These are phyloP conservation scores for Cheilosia impressa DNA, from an alignment of 2,888 invertebrate species.

Conservation along the genomic window DNA sequence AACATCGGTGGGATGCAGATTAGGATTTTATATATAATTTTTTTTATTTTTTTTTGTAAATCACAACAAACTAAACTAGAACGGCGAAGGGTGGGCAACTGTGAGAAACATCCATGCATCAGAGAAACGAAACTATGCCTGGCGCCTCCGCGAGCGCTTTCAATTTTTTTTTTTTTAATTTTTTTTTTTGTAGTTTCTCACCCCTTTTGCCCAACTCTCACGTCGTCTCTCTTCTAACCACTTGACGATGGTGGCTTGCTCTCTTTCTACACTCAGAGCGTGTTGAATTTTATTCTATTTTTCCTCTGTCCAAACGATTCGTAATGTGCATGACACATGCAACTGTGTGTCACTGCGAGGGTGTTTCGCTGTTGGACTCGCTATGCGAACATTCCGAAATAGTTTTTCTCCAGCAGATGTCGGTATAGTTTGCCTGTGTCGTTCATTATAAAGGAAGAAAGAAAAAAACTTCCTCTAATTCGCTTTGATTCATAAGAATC, in stretches of 20 bases:
- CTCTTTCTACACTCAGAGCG: constrained; percentile 61
- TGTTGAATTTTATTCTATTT: constrained; percentile 41
- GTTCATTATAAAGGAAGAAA: neutral
- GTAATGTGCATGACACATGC: constrained; percentile 74
- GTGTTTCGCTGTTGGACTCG: constrained; percentile 41
- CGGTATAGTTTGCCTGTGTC: constrained; percentile 40
- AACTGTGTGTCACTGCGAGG: constrained; percentile 66
- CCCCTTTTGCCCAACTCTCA: constrained; percentile 37
- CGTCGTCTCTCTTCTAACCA: constrained; percentile 33
- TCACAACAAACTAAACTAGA: constrained; percentile 70
- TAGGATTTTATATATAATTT: constrained; percentile 16
- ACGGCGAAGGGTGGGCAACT: constrained; percentile 21
- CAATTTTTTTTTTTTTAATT: neutral
- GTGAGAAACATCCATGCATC: constrained; percentile 27
- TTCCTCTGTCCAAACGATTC: constrained; percentile 44
- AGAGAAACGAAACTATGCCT: constrained; percentile 56
- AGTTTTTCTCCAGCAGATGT: constrained; percentile 62
- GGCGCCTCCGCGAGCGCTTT: constrained; percentile 49
- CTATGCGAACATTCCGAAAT: constrained; percentile 53
- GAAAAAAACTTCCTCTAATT: constrained; percentile 11
- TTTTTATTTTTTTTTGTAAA: constrained; percentile 18
- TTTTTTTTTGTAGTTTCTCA: constrained; percentile 29
- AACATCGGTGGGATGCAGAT: constrained; percentile 53
- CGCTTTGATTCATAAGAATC: constrained; percentile 54
- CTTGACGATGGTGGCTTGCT: constrained; percentile 42